Conservation (phyloP, 2,888 invertebrate genomes). For the Perithous albicinctus region DNA sequence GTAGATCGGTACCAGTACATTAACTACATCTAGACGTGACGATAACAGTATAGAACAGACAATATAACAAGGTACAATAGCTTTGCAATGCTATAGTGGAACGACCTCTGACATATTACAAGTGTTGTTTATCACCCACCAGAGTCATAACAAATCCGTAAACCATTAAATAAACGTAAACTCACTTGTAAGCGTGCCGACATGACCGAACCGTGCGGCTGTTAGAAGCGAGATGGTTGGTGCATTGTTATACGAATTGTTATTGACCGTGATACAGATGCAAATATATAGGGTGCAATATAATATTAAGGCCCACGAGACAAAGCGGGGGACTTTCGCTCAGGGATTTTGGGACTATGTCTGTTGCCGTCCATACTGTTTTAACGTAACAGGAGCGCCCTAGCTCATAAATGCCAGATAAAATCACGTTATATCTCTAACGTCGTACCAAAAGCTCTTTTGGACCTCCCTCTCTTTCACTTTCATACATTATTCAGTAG, state of each 20-base stretch:
- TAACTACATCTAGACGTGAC: neutral
- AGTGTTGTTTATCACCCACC: neutral
- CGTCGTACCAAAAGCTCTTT: conserved; percentile 66
- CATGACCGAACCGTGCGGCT: conserved; percentile 50
- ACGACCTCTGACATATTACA: neutral
- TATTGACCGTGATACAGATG: conserved; percentile 77
- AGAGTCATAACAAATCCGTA: conserved; percentile 45
- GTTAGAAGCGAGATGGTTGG: conserved; percentile 63
- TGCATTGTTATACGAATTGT: conserved; percentile 68
- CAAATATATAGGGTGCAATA: conserved; percentile 73
- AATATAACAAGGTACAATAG: neutral
- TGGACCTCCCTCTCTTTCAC: conserved; percentile 67
- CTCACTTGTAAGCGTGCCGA: neutral
- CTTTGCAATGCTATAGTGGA: neutral
- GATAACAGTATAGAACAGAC: neutral
- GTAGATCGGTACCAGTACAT: neutral
- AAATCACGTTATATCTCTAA: conserved; percentile 79
- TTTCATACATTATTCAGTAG: conserved; percentile 80
- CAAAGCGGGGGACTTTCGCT: conserved; percentile 32
- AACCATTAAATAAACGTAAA: conserved; percentile 42
- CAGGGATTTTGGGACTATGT: conserved; percentile 58
- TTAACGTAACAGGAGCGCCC: conserved; percentile 57
- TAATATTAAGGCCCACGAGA: conserved; percentile 72
- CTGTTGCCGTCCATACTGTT: conserved; percentile 63
- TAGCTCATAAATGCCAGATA: conserved; percentile 80